Percentiles rank a stretch among this genome's conserved stretches.
These are phyloP conservation scores for Pogonognathellus flavescens DNA, from an alignment of 1,140 invertebrate genomes.

Conservation along the genomic window DNA sequence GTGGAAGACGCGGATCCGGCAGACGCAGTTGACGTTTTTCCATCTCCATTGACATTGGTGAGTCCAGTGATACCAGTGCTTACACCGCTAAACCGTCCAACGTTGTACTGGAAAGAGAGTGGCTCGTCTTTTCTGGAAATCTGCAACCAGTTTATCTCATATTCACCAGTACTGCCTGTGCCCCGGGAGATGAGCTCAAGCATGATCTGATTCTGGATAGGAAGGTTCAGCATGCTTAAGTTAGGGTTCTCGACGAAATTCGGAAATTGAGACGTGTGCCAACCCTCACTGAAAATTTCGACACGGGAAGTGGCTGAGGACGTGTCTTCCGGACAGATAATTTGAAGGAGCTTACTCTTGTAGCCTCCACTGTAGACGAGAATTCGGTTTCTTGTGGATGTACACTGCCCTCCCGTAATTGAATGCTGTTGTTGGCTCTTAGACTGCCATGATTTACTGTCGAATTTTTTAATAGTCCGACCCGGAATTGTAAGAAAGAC, in stretches of 20 bases:
- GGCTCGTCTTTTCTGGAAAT: constrained; percentile 73
- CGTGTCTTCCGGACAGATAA: constrained; percentile 76
- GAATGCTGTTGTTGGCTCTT: constrained; percentile 72
- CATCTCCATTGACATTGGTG: not conserved
- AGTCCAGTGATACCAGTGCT: constrained; percentile 66
- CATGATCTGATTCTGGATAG: constrained; percentile 53
- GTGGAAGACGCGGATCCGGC: constrained; percentile 76
- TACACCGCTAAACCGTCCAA: constrained; percentile 67
- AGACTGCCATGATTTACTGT: constrained; percentile 73
- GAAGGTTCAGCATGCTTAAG: constrained; percentile 50
- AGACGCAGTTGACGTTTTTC: constrained; percentile 69
- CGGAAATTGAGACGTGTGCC: constrained; percentile 72
- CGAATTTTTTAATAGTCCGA: constrained; percentile 72
- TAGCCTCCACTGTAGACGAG: constrained; percentile 79
- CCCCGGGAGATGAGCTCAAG: constrained; percentile 58
- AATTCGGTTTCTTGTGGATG: constrained; percentile 78
- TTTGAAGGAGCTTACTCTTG: constrained; percentile 62
- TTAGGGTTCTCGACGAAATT: constrained; percentile 58
- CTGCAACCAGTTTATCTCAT: constrained; percentile 80
- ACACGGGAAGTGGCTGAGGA: constrained; percentile 75
- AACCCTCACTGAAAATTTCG: constrained; percentile 87
- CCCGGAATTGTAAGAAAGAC: constrained; percentile 81
- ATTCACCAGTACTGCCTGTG: constrained; percentile 71
- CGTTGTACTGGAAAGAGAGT: constrained; percentile 58
- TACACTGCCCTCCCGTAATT: constrained; percentile 71